A percentile compares a stretch with the other conserved stretches of the same genome.
Evolutionary conservation across 2,113 vertebrate species (phyloP).

Genomic region (Terrapene triunguis): DNA sequence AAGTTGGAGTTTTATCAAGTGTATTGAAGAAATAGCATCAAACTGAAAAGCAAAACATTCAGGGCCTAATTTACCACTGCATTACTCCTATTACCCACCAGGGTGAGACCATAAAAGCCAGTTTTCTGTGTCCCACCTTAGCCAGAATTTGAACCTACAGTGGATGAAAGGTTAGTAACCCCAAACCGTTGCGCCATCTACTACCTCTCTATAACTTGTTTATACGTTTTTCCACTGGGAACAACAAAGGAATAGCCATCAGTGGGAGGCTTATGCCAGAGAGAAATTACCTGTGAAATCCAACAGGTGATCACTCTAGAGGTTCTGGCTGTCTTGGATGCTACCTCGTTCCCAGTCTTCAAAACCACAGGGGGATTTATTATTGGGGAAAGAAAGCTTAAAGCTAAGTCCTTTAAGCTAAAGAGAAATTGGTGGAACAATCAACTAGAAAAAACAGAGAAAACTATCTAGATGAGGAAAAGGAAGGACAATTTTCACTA

Average conservation of each 20-base stretch:
- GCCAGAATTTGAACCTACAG: not conserved
- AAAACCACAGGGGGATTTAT: constrained; percentile 43
- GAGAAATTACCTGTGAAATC: constrained; percentile 58
- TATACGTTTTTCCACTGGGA: not conserved
- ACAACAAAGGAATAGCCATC: constrained; percentile 21
- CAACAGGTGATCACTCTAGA: constrained; percentile 45
- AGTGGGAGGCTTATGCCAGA: not conserved
- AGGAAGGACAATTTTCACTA: not conserved
- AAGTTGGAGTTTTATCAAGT: not conserved
- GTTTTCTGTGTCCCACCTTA: not conserved
- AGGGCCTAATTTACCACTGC: not conserved
- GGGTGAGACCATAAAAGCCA: not conserved
- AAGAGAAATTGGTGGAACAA: not conserved
- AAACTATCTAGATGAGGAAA: not conserved
- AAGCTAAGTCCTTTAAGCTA: constrained; percentile 40
- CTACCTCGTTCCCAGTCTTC: constrained; percentile 23
- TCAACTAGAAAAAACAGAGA: not conserved
- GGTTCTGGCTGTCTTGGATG: constrained; percentile 11
- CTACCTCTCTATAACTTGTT: not conserved
- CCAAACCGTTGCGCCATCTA: not conserved
- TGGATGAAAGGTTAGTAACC: not conserved
- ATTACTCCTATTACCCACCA: not conserved
- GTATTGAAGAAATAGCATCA: not conserved
- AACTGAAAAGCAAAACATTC: not conserved
- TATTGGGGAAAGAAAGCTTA: constrained; percentile 5